Percentiles rank a stretch among this genome's conserved stretches.
These are phyloP conservation scores for Sebastes fasciatus DNA, from an alignment of 2,113 vertebrate species.

Conservation along the genomic window DNA sequence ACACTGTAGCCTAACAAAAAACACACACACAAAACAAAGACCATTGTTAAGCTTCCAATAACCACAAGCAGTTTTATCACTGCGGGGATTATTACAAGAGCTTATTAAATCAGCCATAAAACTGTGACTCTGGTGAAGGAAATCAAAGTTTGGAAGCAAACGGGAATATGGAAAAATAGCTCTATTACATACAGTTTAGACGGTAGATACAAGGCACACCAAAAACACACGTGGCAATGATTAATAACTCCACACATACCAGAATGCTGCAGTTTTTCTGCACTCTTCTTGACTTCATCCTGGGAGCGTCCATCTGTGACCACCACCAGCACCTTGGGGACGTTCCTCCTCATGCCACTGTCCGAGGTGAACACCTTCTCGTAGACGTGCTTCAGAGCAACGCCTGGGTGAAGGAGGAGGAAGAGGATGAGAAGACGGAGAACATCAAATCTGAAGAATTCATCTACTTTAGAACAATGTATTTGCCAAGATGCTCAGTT, in stretches of 20 bases:
- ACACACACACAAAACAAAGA: conserved; percentile 34
- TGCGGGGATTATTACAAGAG: conserved; percentile 10
- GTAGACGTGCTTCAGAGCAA: conserved; percentile 92
- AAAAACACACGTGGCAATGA: background rate
- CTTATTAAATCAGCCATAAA: conserved; percentile 39
- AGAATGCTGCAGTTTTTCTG: conserved; percentile 91
- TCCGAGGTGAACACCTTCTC: conserved; percentile 95
- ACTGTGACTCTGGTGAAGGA: background rate
- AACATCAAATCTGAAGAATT: background rate
- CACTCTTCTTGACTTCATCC: conserved; percentile 96
- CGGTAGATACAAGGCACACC: background rate
- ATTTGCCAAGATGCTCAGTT: background rate
- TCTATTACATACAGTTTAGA: background rate
- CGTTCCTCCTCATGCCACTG: conserved; percentile 94
- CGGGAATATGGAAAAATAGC: background rate
- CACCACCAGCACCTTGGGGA: conserved; percentile 97
- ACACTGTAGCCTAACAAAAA: conserved; percentile 91
- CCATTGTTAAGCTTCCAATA: conserved; percentile 43
- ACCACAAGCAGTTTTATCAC: conserved; percentile 1
- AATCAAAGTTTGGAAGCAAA: conserved; percentile 14
- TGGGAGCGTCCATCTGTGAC: conserved; percentile 98
- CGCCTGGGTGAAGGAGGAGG: conserved; percentile 80
- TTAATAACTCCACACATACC: conserved; percentile 81
- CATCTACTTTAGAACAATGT: background rate
- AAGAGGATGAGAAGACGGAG: background rate